Conservation (phyloP, 2,888 invertebrate genomes). For the Drosophila nr. fundita region DNA sequence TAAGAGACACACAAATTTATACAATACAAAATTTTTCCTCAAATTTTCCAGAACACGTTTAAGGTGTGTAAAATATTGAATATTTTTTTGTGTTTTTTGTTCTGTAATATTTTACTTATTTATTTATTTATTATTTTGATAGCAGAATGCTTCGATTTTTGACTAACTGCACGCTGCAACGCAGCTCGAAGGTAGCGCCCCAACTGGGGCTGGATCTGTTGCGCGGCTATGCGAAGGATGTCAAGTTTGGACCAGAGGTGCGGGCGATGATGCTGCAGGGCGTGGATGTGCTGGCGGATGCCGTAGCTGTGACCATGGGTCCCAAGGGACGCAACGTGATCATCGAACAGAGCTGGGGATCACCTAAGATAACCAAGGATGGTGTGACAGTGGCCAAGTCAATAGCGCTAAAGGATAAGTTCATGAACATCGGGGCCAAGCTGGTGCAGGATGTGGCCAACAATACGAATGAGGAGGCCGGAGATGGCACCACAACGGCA, state of each 20-base stretch:
- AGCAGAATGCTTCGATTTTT: conserved; percentile 54
- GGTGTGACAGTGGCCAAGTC: conserved; percentile 99
- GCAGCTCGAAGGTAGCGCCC: conserved; percentile 84
- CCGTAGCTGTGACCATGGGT: conserved; percentile 99
- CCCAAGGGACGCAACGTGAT: conserved; percentile 99
- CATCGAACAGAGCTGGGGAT: conserved; percentile 99
- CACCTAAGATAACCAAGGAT: conserved; percentile 99
- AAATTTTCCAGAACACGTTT: neutral
- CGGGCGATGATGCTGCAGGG: conserved; percentile 98
- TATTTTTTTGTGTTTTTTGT: neutral
- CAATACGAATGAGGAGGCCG: conserved; percentile 99
- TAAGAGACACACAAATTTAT: conserved; percentile 6
- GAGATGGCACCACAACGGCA: conserved; percentile 99
- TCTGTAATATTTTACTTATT: neutral
- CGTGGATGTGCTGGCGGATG: conserved; percentile 98
- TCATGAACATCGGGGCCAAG: conserved; percentile 99
- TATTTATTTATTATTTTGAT: neutral
- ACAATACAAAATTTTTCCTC: neutral
- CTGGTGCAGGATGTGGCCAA: conserved; percentile 99
- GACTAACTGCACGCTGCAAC: conserved; percentile 79
- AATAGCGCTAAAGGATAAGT: conserved; percentile 98
- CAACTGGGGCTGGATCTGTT: conserved; percentile 45
- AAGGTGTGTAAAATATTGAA: neutral
- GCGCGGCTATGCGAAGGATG: conserved; percentile 95
- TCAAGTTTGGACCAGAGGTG: conserved; percentile 98